A percentile compares a stretch with the other conserved stretches of the same genome.
phyloP scores from a whole-genome alignment of 2,113 vertebrate genomes.

The Gobiocypris rarus region DNA sequence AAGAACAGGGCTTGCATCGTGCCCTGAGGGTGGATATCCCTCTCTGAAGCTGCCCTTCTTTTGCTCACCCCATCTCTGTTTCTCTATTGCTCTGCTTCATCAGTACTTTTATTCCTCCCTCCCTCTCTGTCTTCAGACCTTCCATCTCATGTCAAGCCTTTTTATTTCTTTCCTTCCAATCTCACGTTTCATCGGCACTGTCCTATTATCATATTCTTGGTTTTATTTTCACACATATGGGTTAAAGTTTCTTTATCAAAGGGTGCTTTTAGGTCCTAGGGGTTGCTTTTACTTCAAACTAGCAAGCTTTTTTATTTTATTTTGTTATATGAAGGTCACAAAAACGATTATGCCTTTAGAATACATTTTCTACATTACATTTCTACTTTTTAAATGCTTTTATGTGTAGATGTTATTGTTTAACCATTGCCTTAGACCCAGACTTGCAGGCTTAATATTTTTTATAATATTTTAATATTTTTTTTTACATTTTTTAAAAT shows the following conservation, averaged over 20 bases:
- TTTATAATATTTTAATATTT: not conserved
- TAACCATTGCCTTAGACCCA: not conserved
- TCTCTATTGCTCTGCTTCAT: conserved; percentile 8
- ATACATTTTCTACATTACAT: not conserved
- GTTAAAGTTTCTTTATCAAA: not conserved
- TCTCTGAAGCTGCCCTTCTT: conserved; percentile 49
- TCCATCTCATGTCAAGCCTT: not conserved
- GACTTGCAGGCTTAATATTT: not conserved
- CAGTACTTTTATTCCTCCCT: conserved; percentile 23
- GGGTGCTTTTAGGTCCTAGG: not conserved
- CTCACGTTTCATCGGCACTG: not conserved
- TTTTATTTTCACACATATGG: not conserved
- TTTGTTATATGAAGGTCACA: conserved; percentile 20
- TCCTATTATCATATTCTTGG: not conserved
- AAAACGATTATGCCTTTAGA: not conserved
- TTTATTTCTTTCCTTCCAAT: not conserved
- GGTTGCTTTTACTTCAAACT: conserved; percentile 2
- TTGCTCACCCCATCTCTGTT: conserved; percentile 16
- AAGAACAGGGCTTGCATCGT: conserved; percentile 28
- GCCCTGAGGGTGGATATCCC: conserved; percentile 37
- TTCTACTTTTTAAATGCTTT: not conserved
- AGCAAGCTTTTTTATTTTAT: conserved; percentile 4
- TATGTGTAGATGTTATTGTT: not conserved
- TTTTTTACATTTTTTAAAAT: too few species aligned
- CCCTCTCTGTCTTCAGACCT: conserved; percentile 6